Conservation (phyloP, 2,797 vertebrate species). For the Trachurus trachurus region DNA sequence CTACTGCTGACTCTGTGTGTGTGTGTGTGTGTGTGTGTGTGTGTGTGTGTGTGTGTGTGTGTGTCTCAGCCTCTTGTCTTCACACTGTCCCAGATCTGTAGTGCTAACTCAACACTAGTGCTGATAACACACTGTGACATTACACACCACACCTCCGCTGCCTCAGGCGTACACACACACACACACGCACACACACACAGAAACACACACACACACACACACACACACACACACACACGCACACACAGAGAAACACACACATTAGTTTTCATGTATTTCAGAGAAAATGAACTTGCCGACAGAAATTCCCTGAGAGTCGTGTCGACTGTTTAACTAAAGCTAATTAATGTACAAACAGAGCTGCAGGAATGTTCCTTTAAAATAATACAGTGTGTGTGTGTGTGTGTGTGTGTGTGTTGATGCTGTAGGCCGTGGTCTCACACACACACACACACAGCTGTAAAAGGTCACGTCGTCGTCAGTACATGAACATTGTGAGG, state of each 20-base stretch:
- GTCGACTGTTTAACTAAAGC: not conserved
- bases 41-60: not conserved
- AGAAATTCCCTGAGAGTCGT: not conserved
- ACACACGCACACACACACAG: not conserved
- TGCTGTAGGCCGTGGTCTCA: not conserved
- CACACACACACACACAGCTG: not conserved
- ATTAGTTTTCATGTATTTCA: not conserved
- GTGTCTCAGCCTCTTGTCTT: not conserved
- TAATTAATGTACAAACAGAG: too few relatives aligned
- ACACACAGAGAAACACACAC: not conserved
- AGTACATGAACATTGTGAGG: not conserved
- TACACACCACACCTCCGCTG: conserved; percentile 32
- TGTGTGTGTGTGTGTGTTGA: not conserved
- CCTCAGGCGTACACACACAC: not conserved
- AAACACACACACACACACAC: not conserved
- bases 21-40: not conserved
- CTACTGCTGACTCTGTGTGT: not conserved
- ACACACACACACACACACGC: not conserved
- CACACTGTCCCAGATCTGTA: conserved; percentile 31
- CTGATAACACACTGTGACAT: conserved; percentile 26
- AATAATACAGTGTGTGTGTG: not conserved
- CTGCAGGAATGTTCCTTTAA: not conserved
- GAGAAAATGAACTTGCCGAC: too few relatives aligned
- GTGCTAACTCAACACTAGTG: conserved; percentile 4
- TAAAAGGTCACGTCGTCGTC: not conserved